phyloP scores from a whole-genome alignment of 2,797 vertebrate species.

The Phoeniculus purpureus region DNA sequence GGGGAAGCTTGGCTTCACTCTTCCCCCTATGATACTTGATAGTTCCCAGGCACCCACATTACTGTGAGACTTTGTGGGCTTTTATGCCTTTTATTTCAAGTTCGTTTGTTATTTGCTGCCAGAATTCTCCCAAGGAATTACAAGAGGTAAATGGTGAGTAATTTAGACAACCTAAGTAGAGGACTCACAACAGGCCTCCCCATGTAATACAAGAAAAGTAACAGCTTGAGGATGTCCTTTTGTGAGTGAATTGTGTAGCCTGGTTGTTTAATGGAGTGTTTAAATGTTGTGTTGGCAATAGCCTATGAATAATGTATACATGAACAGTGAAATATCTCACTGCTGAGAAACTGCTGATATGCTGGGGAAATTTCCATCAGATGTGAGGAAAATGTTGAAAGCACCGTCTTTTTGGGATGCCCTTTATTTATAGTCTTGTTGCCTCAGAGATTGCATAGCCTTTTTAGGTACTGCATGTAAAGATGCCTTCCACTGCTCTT shows the following conservation, averaged over 20 bases:
- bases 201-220: slow-evolving; percentile 46
- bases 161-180: slow-evolving; percentile 25
- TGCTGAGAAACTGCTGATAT: slow-evolving; percentile 41
- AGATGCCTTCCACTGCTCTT: neutral
- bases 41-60: neutral
- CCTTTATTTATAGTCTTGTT: slow-evolving; percentile 42
- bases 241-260: slow-evolving; percentile 40
- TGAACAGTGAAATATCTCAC: slow-evolving; percentile 21
- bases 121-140: slow-evolving; percentile 40
- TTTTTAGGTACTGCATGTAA: slow-evolving; percentile 4
- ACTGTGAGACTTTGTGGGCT: neutral
- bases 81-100: slow-evolving; percentile 33
- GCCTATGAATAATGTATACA: slow-evolving; percentile 57
- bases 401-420: slow-evolving; percentile 24
- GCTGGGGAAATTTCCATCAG: slow-evolving; percentile 24
- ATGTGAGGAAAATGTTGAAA: slow-evolving; percentile 40
- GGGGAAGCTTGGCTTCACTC: neutral
- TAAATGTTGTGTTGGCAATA: slow-evolving; percentile 55
- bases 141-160: slow-evolving; percentile 36
- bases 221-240: slow-evolving; percentile 38
- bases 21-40: neutral
- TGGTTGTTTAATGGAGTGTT: slow-evolving; percentile 59
- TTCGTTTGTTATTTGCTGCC: slow-evolving; percentile 18
- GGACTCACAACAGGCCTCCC: neutral
- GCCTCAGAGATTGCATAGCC: slow-evolving; percentile 3